Conservation (phyloP, 2,888 invertebrate genomes). For the Atrina japonica region DNA sequence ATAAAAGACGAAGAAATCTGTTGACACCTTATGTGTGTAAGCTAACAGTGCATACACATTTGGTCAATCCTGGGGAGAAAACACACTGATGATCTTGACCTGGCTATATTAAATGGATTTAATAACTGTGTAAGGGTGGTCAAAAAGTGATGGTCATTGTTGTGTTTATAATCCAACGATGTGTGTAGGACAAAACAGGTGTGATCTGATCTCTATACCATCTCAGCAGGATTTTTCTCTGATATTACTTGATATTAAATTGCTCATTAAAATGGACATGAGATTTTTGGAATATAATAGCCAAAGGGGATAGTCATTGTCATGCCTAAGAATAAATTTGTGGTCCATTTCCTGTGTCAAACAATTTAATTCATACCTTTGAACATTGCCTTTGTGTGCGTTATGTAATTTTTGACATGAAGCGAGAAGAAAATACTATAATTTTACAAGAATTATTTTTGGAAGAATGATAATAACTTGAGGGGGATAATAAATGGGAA, state of each 20-base stretch:
- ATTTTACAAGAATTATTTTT: constrained; percentile 27
- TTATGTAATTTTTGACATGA: constrained; percentile 28
- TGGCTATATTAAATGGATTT: constrained; percentile 18
- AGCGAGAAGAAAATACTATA: constrained; percentile 18
- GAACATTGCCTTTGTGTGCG: constrained; percentile 15
- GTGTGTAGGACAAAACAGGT: too few relatives aligned
- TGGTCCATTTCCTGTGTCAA: constrained; percentile 31
- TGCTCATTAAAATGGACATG: constrained; percentile 48
- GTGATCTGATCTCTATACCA: neutral
- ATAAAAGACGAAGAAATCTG: too few relatives aligned
- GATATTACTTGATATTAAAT: constrained; percentile 48
- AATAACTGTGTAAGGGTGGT: constrained; percentile 26
- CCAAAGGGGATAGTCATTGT: constrained; percentile 30
- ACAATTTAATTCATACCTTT: constrained; percentile 27
- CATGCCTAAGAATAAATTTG: constrained; percentile 20
- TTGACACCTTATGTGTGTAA: too few relatives aligned
- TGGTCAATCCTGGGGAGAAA: too few relatives aligned
- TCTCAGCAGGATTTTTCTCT: constrained; percentile 29
- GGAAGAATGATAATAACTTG: constrained; percentile 23
- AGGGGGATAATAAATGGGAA: constrained; percentile 23
- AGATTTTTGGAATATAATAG: constrained; percentile 48
- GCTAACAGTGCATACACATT: too few relatives aligned
- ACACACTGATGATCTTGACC: too few relatives aligned
- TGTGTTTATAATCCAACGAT: too few relatives aligned
- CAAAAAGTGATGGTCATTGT: constrained; percentile 25